Evolutionary conservation across 2,797 vertebrate genomes (phyloP).

Genomic region (Capromys pilorides): DNA sequence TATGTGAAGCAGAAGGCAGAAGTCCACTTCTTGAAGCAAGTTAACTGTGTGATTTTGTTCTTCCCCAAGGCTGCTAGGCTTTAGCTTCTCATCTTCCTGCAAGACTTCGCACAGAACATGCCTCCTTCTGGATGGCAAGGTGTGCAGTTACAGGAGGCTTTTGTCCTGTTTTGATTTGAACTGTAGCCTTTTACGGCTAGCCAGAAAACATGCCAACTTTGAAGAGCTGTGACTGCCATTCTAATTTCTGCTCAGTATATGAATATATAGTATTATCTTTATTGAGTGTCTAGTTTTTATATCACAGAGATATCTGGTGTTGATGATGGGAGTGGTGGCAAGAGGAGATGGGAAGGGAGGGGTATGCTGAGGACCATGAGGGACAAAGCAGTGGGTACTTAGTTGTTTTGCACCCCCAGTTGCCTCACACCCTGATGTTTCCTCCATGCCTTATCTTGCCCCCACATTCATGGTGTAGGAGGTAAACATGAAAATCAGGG

Average conservation of each 20-base stretch:
- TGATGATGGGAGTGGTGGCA: fast-evolving
- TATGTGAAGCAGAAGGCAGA: fast-evolving
- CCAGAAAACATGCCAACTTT: too few species aligned
- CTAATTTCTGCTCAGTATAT: not conserved
- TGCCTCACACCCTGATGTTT: not conserved
- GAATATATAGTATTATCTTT: not conserved
- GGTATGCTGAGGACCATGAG: too few species aligned
- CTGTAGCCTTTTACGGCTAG: fast-evolving
- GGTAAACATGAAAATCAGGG: not conserved
- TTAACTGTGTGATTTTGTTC: not conserved
- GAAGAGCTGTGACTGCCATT: fast-evolving
- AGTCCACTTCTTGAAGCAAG: not conserved
- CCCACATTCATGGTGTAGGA: fast-evolving
- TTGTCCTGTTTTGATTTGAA: not conserved
- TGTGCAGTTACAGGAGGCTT: not conserved
- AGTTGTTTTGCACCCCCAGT: not conserved
- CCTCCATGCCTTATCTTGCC: not conserved
- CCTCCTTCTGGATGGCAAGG: not conserved
- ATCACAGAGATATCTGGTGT: fast-evolving
- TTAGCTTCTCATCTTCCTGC: not conserved
- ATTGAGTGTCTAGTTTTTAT: too few species aligned
- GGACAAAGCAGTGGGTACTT: not conserved
- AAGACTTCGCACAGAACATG: fast-evolving
- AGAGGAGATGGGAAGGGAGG: not conserved
- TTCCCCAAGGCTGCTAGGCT: not conserved